Evolutionary conservation across 2,888 invertebrate species (phyloP).

Genomic region (Linnaemya vulpina): DNA sequence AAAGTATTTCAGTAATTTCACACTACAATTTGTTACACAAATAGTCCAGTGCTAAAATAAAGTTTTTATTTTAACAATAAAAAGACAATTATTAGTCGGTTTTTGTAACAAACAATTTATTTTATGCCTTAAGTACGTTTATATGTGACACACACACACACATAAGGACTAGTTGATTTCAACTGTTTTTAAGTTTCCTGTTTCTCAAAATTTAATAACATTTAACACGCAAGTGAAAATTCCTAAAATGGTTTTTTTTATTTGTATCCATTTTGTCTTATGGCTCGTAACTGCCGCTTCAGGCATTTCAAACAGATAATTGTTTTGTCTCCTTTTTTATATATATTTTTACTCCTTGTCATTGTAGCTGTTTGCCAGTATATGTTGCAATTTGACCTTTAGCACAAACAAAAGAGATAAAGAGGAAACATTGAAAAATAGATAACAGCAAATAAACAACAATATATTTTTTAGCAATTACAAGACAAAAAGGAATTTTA

Average conservation of each 20-base stretch:
- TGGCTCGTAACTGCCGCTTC: not conserved
- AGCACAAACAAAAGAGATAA: conserved; percentile 21
- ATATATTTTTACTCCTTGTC: not conserved
- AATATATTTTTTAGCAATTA: not conserved
- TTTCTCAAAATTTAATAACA: conserved; percentile 53
- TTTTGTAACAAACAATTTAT: conserved; percentile 9
- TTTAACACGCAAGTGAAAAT: conserved; percentile 66
- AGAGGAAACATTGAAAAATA: conserved; percentile 47
- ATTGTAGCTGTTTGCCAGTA: not conserved
- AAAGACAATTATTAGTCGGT: conserved; percentile 16
- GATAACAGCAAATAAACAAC: conserved; percentile 15
- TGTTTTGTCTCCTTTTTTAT: conserved; percentile 25
- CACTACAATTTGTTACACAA: conserved; percentile 39
- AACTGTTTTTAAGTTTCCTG: conserved; percentile 40
- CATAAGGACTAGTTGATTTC: not conserved
- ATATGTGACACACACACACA: not conserved
- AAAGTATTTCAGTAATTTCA: conserved; percentile 51
- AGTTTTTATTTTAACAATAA: conserved; percentile 47
- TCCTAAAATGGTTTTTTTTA: conserved; percentile 35
- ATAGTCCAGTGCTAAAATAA: not conserved
- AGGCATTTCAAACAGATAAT: conserved; percentile 51
- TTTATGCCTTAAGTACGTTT: conserved; percentile 17
- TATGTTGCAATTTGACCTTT: conserved; percentile 42
- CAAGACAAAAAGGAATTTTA: not conserved
- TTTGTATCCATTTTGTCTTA: not conserved